Base-by-base conservation (phyloP, 2,113 vertebrate species). In the Chlamydotis undulata region DNA sequence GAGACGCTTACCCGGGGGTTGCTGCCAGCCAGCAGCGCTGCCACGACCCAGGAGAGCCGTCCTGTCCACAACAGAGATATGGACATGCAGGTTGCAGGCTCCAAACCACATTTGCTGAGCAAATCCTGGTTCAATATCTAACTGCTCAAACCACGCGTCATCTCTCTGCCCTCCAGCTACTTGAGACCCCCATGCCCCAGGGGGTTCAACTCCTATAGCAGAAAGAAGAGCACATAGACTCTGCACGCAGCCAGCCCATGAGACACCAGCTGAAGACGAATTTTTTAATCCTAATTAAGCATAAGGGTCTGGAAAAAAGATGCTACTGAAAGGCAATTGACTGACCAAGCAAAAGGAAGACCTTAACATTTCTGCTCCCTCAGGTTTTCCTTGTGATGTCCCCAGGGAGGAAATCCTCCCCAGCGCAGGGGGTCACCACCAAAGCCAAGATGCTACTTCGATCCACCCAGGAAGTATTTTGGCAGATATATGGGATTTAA, bases 11-110 rank as follows among this genome's bases (percentile, higher is more conserved):
- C 22, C 73, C 12, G 39, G 49, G 49, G 35, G 52, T 0, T 53
- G 26, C 52, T 39, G 84, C 0, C 0, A 25, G 6, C 12, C 47
- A 53, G 28, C 65, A n/a, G 14, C 0, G 0, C 31, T 0, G 0
- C 61, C 33, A 29, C 3, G 8, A 57, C 41, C 25, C 33, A 2
- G 17, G 37, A 14, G 37, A 50, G n/a, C 56, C 2, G 0, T 23
- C 43, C 43, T 10, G 18, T 7, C 31, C 53, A 18, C 0, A 1
- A 19, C 39, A 78, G 11, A 37, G 33, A 5, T 8, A 13, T 23
- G 39, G 4, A 53, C 74, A 9, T 3, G 4, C 17, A 13, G 63
- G 73, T 59, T n/a, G 43, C 59, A 8, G 3, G 50, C 79, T 31
- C 82, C 65, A 17, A 14, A 19, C 13, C 39, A 43, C 37, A 17